Conservation (phyloP, 2,888 invertebrate genomes). For the Therioaphis trifolii region DNA sequence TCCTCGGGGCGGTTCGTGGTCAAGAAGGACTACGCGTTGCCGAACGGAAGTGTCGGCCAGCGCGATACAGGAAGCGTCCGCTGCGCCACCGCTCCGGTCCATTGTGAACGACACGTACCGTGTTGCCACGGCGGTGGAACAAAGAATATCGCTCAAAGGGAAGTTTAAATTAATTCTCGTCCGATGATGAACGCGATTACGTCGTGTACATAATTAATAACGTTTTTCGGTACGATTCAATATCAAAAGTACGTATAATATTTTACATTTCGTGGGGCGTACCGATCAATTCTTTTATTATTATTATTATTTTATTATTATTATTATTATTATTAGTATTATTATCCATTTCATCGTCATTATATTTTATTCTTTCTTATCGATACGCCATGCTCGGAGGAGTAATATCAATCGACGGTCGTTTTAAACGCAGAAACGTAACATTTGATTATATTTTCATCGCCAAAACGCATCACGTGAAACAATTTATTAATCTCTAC, state of each 20-base stretch:
- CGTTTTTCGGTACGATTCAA: not conserved
- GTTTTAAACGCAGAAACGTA: too few species aligned
- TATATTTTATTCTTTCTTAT: too few species aligned
- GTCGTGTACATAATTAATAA: slow-evolving; percentile 37
- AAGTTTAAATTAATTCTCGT: slow-evolving; percentile 19
- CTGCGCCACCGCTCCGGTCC: not conserved
- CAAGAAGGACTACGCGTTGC: not conserved
- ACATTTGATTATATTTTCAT: too few species aligned
- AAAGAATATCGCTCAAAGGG: not conserved
- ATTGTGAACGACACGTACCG: slow-evolving; percentile 33
- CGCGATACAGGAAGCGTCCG: slow-evolving; percentile 9
- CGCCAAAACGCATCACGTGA: too few species aligned
- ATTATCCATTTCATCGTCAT: too few species aligned
- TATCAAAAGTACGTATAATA: not conserved
- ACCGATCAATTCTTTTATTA: not conserved
- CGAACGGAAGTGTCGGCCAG: slow-evolving; percentile 16
- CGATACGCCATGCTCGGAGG: too few species aligned
- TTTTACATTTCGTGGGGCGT: too few species aligned
- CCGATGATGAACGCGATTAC: slow-evolving; percentile 18
- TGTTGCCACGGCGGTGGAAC: not conserved
- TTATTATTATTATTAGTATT: not conserved
- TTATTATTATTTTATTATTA: not conserved
- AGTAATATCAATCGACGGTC: too few species aligned
- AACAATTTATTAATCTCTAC: not conserved
- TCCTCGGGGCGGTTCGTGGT: not conserved